Percentiles rank a stretch among this genome's conserved stretches.
Conservation (phyloP, 2,113 vertebrate genomes). For the Galemys pyrenaicus region DNA sequence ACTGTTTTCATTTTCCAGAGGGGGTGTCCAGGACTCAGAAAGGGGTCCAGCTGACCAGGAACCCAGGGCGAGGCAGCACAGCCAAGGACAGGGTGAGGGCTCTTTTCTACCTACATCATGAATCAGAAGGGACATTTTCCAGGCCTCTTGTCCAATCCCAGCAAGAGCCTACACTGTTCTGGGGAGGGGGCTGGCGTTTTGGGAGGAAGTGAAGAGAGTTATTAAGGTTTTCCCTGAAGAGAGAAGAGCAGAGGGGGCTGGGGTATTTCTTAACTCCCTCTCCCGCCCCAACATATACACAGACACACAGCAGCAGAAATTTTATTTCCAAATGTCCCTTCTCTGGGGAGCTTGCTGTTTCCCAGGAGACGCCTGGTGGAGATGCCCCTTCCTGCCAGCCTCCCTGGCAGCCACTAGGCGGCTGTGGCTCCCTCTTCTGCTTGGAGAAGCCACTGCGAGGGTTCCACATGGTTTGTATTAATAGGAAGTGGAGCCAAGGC, state of each 20-base stretch:
- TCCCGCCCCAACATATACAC: not conserved
- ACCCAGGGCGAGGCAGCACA: not conserved
- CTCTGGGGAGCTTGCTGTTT: constrained; percentile 60
- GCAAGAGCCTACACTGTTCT: not conserved
- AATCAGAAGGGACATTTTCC: not conserved
- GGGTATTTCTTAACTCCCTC: not conserved
- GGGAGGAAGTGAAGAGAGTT: not conserved
- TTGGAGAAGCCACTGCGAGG: constrained; percentile 49
- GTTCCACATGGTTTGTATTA: constrained; percentile 47
- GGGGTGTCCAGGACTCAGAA: not conserved
- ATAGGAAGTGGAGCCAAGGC: constrained; percentile 42
- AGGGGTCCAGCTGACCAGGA: not conserved
- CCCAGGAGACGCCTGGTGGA: constrained; percentile 68
- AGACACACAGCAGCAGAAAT: constrained; percentile 26
- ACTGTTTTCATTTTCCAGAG: not conserved
- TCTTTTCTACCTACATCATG: not conserved
- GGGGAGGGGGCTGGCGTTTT: not conserved
- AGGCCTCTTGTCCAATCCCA: not conserved
- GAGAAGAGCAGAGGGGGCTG: not conserved
- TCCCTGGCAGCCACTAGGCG: constrained; percentile 77
- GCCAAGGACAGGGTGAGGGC: not conserved
- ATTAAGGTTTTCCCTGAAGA: constrained; percentile 29
- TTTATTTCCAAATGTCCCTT: constrained; percentile 68
- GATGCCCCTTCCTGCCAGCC: constrained; percentile 73
- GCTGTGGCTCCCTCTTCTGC: constrained; percentile 72